phyloP scores from a whole-genome alignment of 2,888 invertebrate species.

The Tenodera sinensis region DNA sequence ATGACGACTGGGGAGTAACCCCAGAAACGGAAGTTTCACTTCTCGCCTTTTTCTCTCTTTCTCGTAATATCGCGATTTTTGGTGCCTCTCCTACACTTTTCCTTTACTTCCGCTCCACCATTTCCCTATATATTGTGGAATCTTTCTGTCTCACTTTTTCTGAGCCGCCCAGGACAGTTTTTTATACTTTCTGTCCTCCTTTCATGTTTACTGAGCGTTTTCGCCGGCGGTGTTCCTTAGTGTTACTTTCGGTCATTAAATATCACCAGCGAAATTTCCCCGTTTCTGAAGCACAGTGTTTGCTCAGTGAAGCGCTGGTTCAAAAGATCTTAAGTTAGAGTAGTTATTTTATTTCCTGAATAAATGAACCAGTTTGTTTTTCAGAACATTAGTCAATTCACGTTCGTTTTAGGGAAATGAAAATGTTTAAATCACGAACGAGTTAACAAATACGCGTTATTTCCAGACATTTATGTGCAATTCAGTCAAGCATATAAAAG shows the following conservation, averaged over 20 bases:
- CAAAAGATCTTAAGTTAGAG: no score
- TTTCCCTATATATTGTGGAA: not conserved
- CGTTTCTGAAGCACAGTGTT: no score
- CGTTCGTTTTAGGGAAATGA: no score
- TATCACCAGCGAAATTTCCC: not conserved
- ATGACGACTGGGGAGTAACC: not conserved
- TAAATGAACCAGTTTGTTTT: no score
- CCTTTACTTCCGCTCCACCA: not conserved
- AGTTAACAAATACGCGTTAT: no score
- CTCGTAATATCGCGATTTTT: conserved; percentile 9
- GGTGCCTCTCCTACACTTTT: not conserved
- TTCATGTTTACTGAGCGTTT: not conserved
- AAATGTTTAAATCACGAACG: no score
- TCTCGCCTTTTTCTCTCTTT: not conserved
- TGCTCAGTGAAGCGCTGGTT: no score
- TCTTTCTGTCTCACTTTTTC: not conserved
- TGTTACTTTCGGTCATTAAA: not conserved
- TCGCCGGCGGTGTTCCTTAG: not conserved
- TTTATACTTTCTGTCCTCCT: not conserved
- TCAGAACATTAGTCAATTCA: no score
- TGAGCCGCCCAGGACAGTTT: not conserved
- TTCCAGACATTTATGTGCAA: no score
- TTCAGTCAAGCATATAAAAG: no score
- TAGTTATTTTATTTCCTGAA: no score
- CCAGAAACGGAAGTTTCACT: not conserved